Evolutionary conservation across 1,140 invertebrate species (phyloP).

Genomic region (Plectrocnemia conspersa): DNA sequence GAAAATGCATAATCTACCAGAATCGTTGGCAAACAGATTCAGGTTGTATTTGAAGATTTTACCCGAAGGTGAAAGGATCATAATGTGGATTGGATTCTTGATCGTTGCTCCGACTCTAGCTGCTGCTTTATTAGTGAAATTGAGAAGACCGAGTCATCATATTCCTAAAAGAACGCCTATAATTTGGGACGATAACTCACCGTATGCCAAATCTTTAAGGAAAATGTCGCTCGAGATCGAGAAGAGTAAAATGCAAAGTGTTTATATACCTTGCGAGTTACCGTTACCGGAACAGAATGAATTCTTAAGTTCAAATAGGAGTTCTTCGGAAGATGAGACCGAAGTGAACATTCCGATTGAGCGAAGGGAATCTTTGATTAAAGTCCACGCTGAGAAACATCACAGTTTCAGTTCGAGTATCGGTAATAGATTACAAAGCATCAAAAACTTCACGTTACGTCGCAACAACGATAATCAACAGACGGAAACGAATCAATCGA

Average conservation of each 20-base stretch:
- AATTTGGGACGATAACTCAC: conserved; percentile 17
- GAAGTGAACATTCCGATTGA: not conserved
- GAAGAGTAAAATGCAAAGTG: conserved; percentile 25
- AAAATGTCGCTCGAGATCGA: conserved; percentile 27
- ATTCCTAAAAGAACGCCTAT: not conserved
- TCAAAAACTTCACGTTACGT: conserved; percentile 32
- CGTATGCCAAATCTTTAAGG: conserved; percentile 16
- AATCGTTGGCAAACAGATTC: conserved; percentile 58
- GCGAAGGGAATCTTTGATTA: conserved; percentile 34
- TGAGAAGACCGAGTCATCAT: not conserved
- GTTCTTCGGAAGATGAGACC: conserved; percentile 6
- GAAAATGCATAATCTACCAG: conserved; percentile 64
- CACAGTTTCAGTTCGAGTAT: conserved; percentile 42
- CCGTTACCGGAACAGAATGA: conserved; percentile 37
- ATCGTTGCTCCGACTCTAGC: conserved; percentile 52
- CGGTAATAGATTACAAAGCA: conserved; percentile 40
- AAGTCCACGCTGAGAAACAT: conserved; percentile 41
- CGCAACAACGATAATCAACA: conserved; percentile 35
- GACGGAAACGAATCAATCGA: conserved; percentile 25
- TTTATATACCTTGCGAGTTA: conserved; percentile 46
- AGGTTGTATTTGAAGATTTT: conserved; percentile 66
- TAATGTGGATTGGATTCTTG: conserved; percentile 57
- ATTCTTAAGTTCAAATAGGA: conserved; percentile 17
- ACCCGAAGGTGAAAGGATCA: conserved; percentile 54
- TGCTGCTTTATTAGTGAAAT: conserved; percentile 37